Evolutionary conservation across 2,797 vertebrate species (phyloP).

Genomic region (Alosa sapidissima): DNA sequence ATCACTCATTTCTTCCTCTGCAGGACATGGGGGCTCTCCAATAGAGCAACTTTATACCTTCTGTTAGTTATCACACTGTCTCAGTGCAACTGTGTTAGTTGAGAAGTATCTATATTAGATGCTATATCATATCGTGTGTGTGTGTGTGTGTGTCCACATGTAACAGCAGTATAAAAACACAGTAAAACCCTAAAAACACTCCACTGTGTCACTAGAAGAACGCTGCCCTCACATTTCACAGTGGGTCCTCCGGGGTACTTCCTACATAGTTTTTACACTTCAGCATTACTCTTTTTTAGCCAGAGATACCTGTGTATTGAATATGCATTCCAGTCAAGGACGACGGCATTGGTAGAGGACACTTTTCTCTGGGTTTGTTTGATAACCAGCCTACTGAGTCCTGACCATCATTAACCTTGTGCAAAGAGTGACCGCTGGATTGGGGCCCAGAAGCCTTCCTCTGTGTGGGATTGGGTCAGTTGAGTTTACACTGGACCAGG

Average conservation of each 20-base stretch:
- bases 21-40: background rate
- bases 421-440: background rate
- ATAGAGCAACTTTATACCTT: background rate
- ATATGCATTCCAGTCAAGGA: background rate
- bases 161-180: background rate
- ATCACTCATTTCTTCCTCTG: background rate
- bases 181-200: background rate
- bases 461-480: background rate
- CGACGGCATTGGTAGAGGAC: background rate
- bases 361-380: background rate
- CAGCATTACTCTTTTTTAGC: background rate
- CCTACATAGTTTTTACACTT: background rate
- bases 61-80: background rate
- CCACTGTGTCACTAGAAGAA: background rate
- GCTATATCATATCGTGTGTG: background rate
- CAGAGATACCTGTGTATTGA: background rate
- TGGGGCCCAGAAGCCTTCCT: background rate
- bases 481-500: background rate
- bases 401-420: background rate
- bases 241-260: background rate
- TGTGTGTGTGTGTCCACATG: background rate
- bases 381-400: background rate
- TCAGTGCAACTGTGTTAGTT: background rate
- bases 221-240: background rate
- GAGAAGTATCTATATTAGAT: background rate